Conservation (phyloP, 1,140 invertebrate genomes). For the Venturia canescens region DNA sequence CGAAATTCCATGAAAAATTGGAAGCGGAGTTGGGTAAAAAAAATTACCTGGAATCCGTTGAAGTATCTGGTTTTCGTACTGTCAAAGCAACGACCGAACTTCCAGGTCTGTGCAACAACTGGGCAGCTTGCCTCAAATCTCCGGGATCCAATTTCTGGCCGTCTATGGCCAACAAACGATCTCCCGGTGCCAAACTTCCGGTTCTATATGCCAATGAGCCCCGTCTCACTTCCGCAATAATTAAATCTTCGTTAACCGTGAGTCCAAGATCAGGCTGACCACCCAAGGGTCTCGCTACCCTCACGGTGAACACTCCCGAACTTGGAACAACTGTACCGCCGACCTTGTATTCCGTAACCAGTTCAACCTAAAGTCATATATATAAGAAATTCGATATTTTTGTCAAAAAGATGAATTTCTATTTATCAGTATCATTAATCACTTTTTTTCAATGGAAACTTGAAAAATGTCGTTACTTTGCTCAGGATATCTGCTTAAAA, state of each 20-base stretch:
- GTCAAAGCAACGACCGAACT: constrained; percentile 87
- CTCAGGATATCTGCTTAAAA: too few species aligned
- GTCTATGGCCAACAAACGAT: constrained; percentile 92
- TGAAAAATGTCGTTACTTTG: too few species aligned
- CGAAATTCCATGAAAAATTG: too few species aligned
- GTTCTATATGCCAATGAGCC: constrained; percentile 94
- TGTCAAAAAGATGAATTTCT: too few species aligned
- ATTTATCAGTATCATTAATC: too few species aligned
- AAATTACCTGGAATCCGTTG: constrained; percentile 70
- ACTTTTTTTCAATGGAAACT: too few species aligned
- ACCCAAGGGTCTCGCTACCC: constrained; percentile 86
- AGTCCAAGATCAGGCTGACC: constrained; percentile 87
- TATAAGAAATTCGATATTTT: constrained; percentile 1
- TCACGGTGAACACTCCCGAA: constrained; percentile 93
- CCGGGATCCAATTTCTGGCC: constrained; percentile 86
- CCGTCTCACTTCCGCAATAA: constrained; percentile 90
- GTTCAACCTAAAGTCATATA: constrained; percentile 79
- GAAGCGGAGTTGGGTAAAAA: too few species aligned
- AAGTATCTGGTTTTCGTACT: constrained; percentile 80
- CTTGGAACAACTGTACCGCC: constrained; percentile 94
- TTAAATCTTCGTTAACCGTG: constrained; percentile 87
- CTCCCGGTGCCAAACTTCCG: constrained; percentile 90
- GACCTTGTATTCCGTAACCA: constrained; percentile 93
- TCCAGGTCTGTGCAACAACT: constrained; percentile 84
- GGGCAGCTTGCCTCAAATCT: constrained; percentile 84